Conservation (phyloP, 2,797 vertebrate genomes). For the Lithobates sylvaticus region DNA sequence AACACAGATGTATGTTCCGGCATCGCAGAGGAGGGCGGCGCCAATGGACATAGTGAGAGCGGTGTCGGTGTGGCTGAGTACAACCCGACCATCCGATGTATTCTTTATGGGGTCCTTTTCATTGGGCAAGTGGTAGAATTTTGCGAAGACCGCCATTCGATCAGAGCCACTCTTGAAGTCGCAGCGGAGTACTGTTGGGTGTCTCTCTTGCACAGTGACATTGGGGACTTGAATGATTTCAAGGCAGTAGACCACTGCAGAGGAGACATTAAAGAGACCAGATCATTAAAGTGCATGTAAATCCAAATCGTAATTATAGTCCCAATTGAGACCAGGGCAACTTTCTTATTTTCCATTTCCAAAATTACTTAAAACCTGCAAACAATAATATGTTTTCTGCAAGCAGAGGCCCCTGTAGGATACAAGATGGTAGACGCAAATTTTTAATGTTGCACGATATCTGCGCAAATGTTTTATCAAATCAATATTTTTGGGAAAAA, state of each 20-base stretch:
- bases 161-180: background rate
- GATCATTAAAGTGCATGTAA: too few relatives aligned
- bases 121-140: constrained; percentile 9
- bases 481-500: too few relatives aligned
- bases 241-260: background rate
- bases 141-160: background rate
- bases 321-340: too few relatives aligned
- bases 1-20: constrained; percentile 9
- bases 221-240: background rate
- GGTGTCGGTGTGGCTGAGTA: background rate
- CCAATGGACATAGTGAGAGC: background rate
- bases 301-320: too few relatives aligned
- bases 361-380: too few relatives aligned
- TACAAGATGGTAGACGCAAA: too few relatives aligned
- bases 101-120: background rate
- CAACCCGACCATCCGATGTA: background rate
- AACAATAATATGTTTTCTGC: too few relatives aligned
- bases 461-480: too few relatives aligned
- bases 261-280: background rate
- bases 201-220: background rate
- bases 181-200: background rate
- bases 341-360: too few relatives aligned
- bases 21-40: background rate
- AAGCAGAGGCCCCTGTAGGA: too few relatives aligned
- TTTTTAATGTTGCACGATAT: too few relatives aligned